These are phyloP conservation scores for Drosophila cardini DNA, from an alignment of 1,140 invertebrate genomes.

Conservation along the genomic window DNA sequence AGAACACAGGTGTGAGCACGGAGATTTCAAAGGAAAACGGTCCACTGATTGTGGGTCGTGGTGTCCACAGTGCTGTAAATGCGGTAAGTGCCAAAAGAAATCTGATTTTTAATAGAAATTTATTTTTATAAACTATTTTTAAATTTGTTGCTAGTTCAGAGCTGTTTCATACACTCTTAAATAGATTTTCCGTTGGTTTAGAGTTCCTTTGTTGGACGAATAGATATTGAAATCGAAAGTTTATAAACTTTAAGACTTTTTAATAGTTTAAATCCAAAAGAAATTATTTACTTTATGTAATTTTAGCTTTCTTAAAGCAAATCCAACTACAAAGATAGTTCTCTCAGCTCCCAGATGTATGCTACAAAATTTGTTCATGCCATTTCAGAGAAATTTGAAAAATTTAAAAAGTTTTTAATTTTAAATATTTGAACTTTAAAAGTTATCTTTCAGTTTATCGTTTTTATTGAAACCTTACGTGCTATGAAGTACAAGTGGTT, in stretches of 20 bases:
- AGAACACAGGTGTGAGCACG: constrained; percentile 37
- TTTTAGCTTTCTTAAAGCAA: not conserved
- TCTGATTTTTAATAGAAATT: not conserved
- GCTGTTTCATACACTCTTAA: too few relatives aligned
- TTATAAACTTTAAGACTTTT: too few relatives aligned
- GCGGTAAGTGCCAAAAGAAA: constrained; percentile 64
- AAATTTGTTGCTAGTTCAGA: not conserved
- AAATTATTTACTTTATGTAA: not conserved
- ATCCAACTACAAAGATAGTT: not conserved
- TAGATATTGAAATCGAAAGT: too few relatives aligned
- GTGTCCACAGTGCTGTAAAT: constrained; percentile 68
- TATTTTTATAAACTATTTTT: not conserved
- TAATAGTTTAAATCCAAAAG: not conserved
- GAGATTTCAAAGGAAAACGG: constrained; percentile 38
- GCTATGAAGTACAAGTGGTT: constrained; percentile 86
- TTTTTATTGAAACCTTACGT: constrained; percentile 85
- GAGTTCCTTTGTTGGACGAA: too few relatives aligned
- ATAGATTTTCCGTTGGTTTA: too few relatives aligned
- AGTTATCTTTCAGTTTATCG: not conserved
- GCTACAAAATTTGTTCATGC: not conserved
- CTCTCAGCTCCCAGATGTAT: not conserved
- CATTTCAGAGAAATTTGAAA: too few relatives aligned
- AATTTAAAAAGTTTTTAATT: not conserved
- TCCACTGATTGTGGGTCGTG: constrained; percentile 67
- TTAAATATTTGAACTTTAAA: not conserved